Base-by-base conservation (phyloP, 2,113 vertebrate genomes). In the Zapornia atra region DNA sequence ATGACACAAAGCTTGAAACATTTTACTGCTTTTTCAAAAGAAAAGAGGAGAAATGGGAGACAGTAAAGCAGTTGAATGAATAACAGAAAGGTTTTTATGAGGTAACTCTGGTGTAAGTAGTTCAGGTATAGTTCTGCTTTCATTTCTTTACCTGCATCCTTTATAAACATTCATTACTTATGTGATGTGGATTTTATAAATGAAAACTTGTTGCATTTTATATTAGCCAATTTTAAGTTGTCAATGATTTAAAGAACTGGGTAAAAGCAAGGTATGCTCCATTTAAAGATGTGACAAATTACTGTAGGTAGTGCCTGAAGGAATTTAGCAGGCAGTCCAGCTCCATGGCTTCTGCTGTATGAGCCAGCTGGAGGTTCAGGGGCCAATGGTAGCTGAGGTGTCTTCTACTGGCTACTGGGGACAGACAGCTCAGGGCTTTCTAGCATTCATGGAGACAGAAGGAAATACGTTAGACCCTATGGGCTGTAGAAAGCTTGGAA, bases 361-460 rank as follows among this genome's bases (percentile, higher is more conserved):
- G 4, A 80, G 4, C 38, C 28, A 50, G 15, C 31, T 19, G 19
- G 28, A 59, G 9, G 5, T 36, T 56, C 25, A 42, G 42, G 33
- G 12, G 3, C 12, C n/a, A 84, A 17, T 20, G 40, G 14, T 21
- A 85, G 11, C 46, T 68, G 51, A 15, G 85, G 5, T n/a, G 14
- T 65, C 40, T 14, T 50, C 60, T 54, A 34, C 26, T 1, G 6
- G 13, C 59, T 75, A 21, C 50, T 75, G 44, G 33, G 78, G 60
- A 40, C 20, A 60, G 60, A 36, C 20, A 60, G 2, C 26, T 63
- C 44, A n/a, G 31, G 17, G 3, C 6, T 87, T 88, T 53, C 42
- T 61, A 44, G 14, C 0, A 0, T 22, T 86, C 7, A 5, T 11
- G 18, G 59, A 38, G 46, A 6, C 9, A 3, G 0, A 0, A 25